Evolutionary conservation across 2,113 vertebrate species (phyloP).

Genomic region (Crotalus horridus): DNA sequence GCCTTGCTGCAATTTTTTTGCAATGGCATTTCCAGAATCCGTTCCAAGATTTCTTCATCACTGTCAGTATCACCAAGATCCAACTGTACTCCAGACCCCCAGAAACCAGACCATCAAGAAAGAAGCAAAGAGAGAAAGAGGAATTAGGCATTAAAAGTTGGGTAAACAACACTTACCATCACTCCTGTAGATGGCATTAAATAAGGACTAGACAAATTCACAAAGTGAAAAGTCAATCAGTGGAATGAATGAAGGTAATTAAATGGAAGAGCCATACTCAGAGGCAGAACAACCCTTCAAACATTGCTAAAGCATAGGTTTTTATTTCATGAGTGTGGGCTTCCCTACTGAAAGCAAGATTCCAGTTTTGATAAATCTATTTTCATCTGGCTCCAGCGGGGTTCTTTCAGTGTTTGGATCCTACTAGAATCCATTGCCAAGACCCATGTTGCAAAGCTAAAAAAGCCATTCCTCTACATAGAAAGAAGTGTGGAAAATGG

Average conservation of each 20-base stretch:
- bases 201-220: neutral
- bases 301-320: neutral
- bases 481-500: conserved; percentile 18
- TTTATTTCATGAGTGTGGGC: neutral
- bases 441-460: conserved; percentile 40
- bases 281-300: neutral
- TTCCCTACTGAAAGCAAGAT: neutral
- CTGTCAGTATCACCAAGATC: conserved; percentile 84
- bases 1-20: conserved; percentile 80
- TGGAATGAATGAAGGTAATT: neutral
- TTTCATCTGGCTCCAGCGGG: neutral
- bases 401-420: neutral
- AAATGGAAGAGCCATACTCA: neutral
- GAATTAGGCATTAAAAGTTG: conserved; percentile 54
- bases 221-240: neutral
- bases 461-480: conserved; percentile 39
- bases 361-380: neutral
- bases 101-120: conserved; percentile 53
- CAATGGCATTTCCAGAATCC: conserved; percentile 83
- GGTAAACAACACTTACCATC: conserved; percentile 22
- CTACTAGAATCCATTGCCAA: neutral
- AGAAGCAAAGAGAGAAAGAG: conserved; percentile 60
- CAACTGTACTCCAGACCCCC: conserved; percentile 68
- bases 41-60: conserved; percentile 90
- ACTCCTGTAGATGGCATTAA: conserved; percentile 37